Base-by-base conservation (phyloP, 2,797 vertebrate genomes). In the Parambassis ranga region DNA sequence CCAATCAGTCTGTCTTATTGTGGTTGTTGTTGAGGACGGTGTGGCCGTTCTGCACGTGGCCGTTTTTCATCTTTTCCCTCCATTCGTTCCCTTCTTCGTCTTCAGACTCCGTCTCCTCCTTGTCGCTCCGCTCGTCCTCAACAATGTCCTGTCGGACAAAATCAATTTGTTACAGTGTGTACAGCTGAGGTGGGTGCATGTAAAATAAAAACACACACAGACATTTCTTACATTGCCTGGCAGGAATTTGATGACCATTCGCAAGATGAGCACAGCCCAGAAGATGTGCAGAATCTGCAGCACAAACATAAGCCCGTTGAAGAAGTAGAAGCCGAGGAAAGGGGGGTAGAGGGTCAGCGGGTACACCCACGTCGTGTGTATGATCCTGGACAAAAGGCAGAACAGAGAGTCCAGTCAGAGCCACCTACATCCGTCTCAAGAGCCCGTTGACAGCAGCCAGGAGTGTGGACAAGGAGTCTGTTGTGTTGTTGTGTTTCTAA, bases 301-400 rank as follows among this genome's bases (percentile, higher is more conserved):
- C 64, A 97, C 88, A 0, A 88, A 50, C 91, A 98, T 85, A 79
- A 99, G 93, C 68, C 85, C 89, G 6, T 98, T 98, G 87, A 99
- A 98, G 91, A 98, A 98, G 86, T 96, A 99, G 77, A 95, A 98
- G 3, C 96, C 96, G 0, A 96, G 91, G 85, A 99, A 98, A 6
- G 96, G 77, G 0, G 87, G 78, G 67, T 98, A 97, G 20, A 95
- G 62, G 7, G 92, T 91, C 80, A 94, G 57, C 0, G 97, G 96
- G 76, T 96, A 96, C 13, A 97, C 81, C 56, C 89, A 65, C 0
- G 96, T 98, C 35, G 95, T 95, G 38, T 94, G 90, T 65, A 98
- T 89, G 84, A 98, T 96, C 96, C 97, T 98, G 77, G 11, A 33
- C 6, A 6, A 44, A 70, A 77, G 50, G 52, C 55, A 78, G 60